These are phyloP conservation scores for Intellagama lesueurii DNA, from an alignment of 2,797 vertebrate genomes.

Conservation along the genomic window DNA sequence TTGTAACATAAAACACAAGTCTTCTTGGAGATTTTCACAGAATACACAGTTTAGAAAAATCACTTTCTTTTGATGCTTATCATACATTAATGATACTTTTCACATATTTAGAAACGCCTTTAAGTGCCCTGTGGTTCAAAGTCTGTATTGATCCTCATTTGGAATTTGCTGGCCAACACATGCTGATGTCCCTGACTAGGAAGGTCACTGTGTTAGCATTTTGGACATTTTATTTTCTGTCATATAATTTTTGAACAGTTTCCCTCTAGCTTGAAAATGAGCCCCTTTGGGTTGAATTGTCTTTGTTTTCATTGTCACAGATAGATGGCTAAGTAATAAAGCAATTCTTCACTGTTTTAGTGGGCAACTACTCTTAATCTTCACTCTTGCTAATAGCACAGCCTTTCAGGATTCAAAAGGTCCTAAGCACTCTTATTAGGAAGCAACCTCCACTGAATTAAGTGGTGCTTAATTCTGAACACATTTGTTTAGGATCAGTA, in stretches of 20 bases:
- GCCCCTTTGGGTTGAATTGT: neutral
- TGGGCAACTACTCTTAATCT: neutral
- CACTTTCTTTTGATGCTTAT: neutral
- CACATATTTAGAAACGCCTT: neutral
- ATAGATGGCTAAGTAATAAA: neutral
- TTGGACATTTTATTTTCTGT: neutral
- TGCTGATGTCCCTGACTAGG: neutral
- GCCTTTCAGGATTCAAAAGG: neutral
- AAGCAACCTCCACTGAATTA: neutral
- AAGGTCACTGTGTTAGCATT: neutral
- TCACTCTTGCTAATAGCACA: neutral
- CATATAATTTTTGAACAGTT: neutral
- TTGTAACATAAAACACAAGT: neutral
- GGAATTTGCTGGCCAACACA: neutral
- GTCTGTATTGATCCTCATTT: neutral
- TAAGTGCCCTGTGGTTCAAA: neutral
- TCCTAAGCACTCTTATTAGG: neutral
- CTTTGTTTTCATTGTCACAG: neutral
- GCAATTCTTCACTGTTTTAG: neutral
- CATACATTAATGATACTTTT: neutral
- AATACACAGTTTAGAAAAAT: neutral
- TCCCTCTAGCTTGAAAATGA: neutral
- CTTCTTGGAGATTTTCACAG: neutral
- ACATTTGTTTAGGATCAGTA: neutral
- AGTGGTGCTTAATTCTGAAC: neutral